Percentiles rank a stretch among this genome's conserved stretches.
Evolutionary conservation across 1,140 invertebrate genomes (phyloP).

Genomic region (Pseudachorutes palmiensis): DNA sequence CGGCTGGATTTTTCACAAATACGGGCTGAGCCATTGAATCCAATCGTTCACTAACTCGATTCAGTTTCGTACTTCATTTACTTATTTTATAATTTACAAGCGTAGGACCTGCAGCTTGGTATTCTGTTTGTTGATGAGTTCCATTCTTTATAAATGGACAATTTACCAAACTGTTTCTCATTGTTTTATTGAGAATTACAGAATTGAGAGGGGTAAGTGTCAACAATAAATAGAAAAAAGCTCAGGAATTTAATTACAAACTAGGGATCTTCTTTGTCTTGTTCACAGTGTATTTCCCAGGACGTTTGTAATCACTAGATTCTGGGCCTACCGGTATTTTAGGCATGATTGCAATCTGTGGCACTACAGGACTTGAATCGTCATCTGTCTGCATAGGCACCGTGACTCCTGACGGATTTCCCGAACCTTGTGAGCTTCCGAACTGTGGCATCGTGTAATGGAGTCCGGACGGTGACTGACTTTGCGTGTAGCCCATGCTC

Average conservation of each 20-base stretch:
- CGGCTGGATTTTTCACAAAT: constrained; percentile 73
- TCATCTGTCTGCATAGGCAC: neutral
- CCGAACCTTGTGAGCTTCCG: neutral
- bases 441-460: neutral
- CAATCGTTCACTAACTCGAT: constrained; percentile 64
- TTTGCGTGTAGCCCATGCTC: neutral
- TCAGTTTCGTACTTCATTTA: neutral
- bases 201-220: neutral
- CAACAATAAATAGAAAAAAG: neutral
- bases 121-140: too few relatives aligned
- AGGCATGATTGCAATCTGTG: constrained; percentile 6
- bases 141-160: neutral
- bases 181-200: neutral
- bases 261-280: neutral
- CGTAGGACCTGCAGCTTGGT: neutral
- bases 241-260: too few relatives aligned
- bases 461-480: neutral
- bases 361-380: neutral
- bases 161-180: neutral
- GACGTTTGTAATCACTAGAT: neutral
- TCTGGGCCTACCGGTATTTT: neutral
- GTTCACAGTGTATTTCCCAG: neutral
- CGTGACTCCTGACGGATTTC: neutral
- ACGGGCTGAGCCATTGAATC: constrained; percentile 78
- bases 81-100: neutral